Percentiles rank a stretch among this genome's conserved stretches.
These are phyloP conservation scores for Ammodytes marinus DNA, from an alignment of 2,113 vertebrate species.

Conservation along the genomic window DNA sequence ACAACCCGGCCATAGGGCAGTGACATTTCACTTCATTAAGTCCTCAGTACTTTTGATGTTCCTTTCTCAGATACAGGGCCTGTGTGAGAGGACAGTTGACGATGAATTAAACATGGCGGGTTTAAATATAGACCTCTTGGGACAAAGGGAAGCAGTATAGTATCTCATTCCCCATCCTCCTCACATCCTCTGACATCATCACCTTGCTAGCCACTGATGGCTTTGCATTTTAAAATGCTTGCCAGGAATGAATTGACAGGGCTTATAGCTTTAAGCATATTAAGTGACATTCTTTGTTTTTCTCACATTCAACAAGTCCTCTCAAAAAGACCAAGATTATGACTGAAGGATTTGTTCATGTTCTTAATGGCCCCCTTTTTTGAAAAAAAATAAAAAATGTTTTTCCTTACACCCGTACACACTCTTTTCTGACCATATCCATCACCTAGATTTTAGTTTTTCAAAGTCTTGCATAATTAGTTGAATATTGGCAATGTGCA, in stretches of 20 bases:
- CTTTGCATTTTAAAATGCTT: constrained; percentile 10
- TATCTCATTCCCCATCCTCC: constrained; percentile 4
- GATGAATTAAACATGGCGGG: constrained; percentile 70
- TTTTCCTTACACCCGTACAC: too few relatives aligned
- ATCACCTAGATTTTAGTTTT: too few relatives aligned
- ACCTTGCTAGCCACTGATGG: constrained; percentile 19
- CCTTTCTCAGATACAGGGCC: constrained; percentile 37
- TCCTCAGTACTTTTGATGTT: constrained; percentile 50
- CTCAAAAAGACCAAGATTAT: neutral
- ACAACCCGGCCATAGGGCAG: constrained; percentile 32
- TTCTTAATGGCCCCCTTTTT: too few relatives aligned
- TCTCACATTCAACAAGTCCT: neutral
- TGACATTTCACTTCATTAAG: constrained; percentile 73
- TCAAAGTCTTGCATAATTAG: too few relatives aligned
- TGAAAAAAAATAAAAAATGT: too few relatives aligned
- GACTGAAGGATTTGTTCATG: neutral
- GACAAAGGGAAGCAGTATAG: constrained; percentile 46
- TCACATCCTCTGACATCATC: constrained; percentile 42
- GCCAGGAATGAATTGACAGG: constrained; percentile 9
- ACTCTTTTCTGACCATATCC: too few relatives aligned
- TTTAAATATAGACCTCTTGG: constrained; percentile 70
- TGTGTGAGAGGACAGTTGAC: constrained; percentile 30
- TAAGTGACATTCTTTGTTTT: neutral
- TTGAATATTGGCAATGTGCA: too few relatives aligned
- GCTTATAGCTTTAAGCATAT: neutral